Evolutionary conservation across 2,113 vertebrate genomes (phyloP).

Genomic region (Larimichthys polyactis): DNA sequence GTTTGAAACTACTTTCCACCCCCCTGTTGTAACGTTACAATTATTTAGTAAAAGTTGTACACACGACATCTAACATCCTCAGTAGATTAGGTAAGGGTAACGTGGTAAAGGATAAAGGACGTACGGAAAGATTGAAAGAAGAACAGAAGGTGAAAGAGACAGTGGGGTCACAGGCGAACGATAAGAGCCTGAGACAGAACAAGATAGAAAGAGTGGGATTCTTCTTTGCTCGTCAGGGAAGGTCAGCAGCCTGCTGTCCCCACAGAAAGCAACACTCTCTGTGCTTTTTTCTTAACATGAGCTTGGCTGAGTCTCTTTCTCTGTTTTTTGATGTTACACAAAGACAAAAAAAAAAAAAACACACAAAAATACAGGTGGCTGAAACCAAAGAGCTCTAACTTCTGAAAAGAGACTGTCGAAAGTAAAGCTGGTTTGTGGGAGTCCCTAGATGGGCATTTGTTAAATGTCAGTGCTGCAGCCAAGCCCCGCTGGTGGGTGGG

Average conservation of each 20-base stretch:
- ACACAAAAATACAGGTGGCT: constrained; percentile 38
- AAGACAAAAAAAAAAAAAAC: constrained; percentile 16
- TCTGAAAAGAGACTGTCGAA: constrained; percentile 22
- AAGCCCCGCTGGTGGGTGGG: background rate
- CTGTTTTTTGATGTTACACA: constrained; percentile 36
- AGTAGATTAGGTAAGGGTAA: background rate
- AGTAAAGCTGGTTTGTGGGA: constrained; percentile 30
- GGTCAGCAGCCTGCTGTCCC: constrained; percentile 55
- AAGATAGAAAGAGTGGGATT: constrained; percentile 32
- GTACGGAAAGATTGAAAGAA: constrained; percentile 10
- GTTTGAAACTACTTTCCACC: background rate
- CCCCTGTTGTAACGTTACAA: background rate
- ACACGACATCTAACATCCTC: background rate
- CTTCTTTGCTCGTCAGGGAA: constrained; percentile 54
- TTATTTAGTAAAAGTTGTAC: background rate
- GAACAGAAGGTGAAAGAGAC: constrained; percentile 19
- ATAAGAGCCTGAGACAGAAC: constrained; percentile 37
- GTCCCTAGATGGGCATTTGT: constrained; percentile 48
- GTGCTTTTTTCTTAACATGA: constrained; percentile 27
- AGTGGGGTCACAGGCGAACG: constrained; percentile 32
- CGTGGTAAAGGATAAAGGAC: background rate
- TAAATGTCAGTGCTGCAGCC: constrained; percentile 46
- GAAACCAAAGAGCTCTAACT: constrained; percentile 40
- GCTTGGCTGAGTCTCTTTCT: constrained; percentile 4
- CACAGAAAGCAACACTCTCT: constrained; percentile 29